A percentile compares a stretch with the other conserved stretches of the same genome.
phyloP scores from a whole-genome alignment of 2,797 vertebrate species.

The Smutsia gigantea region DNA sequence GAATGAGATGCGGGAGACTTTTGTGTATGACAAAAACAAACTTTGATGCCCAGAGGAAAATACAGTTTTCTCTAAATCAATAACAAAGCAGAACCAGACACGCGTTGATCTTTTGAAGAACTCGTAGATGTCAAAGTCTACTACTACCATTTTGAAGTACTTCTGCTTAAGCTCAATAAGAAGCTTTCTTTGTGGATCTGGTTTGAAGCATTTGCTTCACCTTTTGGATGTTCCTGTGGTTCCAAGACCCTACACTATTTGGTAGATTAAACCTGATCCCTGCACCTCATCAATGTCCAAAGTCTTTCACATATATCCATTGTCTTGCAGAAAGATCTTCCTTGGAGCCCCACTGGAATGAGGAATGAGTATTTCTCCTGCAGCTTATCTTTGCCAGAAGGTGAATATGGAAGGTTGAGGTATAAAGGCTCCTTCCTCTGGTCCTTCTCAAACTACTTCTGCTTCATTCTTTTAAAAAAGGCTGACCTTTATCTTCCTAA shows the following conservation, averaged over 20 bases:
- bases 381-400: neutral
- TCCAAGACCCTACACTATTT: neutral
- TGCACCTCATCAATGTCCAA: neutral
- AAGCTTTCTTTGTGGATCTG: neutral
- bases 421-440: neutral
- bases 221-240: neutral
- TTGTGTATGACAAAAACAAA: neutral
- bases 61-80: neutral
- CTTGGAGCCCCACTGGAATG: neutral
- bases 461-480: neutral
- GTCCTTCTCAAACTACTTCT: neutral
- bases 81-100: neutral
- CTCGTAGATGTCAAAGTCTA: neutral
- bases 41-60: neutral
- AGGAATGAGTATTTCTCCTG: neutral
- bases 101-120: neutral
- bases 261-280: neutral
- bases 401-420: neutral
- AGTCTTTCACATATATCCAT: neutral
- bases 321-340: neutral
- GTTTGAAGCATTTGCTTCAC: neutral
- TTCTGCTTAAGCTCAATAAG: neutral
- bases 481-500: neutral
- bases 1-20: neutral
- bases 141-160: neutral